These are phyloP conservation scores for Linnaemya vulpina DNA, from an alignment of 2,888 invertebrate genomes.

Conservation along the genomic window DNA sequence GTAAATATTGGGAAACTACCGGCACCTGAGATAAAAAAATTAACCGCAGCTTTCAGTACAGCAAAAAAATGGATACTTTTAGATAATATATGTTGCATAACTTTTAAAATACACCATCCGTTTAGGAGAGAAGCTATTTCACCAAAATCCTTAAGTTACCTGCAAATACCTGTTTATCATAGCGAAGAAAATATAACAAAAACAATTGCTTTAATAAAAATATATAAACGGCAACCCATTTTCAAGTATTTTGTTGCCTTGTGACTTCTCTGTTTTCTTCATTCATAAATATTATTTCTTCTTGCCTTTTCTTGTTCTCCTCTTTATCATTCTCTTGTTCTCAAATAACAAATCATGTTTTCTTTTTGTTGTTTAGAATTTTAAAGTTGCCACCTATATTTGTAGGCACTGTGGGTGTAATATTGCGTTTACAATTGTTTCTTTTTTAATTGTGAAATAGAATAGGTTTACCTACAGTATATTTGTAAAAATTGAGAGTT, in stretches of 20 bases:
- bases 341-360: not conserved
- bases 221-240: not conserved
- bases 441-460: slow-evolving; percentile 11
- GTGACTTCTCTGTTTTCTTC: slow-evolving; percentile 29
- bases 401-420: slow-evolving; percentile 15
- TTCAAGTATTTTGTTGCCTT: slow-evolving; percentile 31
- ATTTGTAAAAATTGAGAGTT: slow-evolving; percentile 12
- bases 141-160: too few species aligned
- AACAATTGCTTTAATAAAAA: too few species aligned
- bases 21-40: not conserved
- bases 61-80: too few species aligned
- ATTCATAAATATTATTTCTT: slow-evolving; percentile 49
- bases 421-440: not conserved
- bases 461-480: slow-evolving; percentile 33
- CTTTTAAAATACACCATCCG: too few species aligned
- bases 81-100: too few species aligned
- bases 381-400: slow-evolving; percentile 53
- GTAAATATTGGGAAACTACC: not conserved
- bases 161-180: too few species aligned
- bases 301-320: slow-evolving; percentile 37
- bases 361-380: slow-evolving; percentile 27
- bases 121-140: too few species aligned
- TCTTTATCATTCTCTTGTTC: slow-evolving; percentile 22
- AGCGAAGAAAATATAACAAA: too few species aligned
- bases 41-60: too few species aligned